A percentile compares a stretch with the other conserved stretches of the same genome.
Conservation (phyloP, 53 echinoderm and acorn worm species). For the Crossaster papposus region DNA sequence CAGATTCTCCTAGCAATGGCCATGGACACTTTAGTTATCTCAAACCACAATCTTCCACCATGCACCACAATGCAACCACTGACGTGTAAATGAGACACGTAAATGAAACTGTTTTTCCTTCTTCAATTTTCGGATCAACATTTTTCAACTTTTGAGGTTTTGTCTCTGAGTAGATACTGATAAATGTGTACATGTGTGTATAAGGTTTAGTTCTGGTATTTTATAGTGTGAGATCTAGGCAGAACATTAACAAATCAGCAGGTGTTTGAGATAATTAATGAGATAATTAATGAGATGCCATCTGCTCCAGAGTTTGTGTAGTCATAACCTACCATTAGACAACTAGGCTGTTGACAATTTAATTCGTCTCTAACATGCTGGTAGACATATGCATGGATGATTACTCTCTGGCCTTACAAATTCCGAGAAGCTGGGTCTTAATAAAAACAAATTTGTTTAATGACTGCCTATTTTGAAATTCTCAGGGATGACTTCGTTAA, state of each 20-base stretch:
- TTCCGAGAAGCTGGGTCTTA: background rate
- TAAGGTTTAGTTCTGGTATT: too few relatives aligned
- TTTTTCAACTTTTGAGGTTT: too few relatives aligned
- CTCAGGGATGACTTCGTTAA: background rate
- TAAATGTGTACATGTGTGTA: too few relatives aligned
- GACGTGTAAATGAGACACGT: background rate
- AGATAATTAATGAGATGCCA: background rate
- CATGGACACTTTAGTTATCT: too few relatives aligned
- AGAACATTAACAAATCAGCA: background rate
- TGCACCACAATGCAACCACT: background rate
- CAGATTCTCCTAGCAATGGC: too few relatives aligned
- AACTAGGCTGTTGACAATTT: background rate
- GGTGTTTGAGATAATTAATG: background rate
- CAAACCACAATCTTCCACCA: conserved; percentile 3
- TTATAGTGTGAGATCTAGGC: background rate
- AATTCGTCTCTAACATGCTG: conserved; percentile 1
- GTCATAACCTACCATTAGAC: background rate
- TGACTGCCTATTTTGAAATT: background rate
- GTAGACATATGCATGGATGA: background rate
- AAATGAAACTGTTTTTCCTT: too few relatives aligned
- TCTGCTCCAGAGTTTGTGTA: background rate
- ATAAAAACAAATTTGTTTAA: too few relatives aligned
- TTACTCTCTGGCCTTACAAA: background rate
- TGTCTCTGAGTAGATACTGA: too few relatives aligned
- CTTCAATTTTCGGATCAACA: too few relatives aligned